phyloP scores from a whole-genome alignment of 2,888 invertebrate genomes.

The Trilocha varians region DNA sequence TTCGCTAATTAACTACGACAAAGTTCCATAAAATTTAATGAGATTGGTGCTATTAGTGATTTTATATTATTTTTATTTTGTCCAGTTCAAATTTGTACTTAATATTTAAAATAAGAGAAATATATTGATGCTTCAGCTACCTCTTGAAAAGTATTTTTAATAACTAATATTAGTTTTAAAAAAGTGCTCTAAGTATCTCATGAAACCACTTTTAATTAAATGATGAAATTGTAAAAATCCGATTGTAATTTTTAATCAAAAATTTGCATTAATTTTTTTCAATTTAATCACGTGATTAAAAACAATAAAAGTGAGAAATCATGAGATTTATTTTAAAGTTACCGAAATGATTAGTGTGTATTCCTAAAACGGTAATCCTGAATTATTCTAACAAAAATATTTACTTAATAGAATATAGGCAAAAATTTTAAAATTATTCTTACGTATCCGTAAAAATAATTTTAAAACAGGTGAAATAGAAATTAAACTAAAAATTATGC shows the following conservation, averaged over 20 bases:
- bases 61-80: constrained; percentile 13
- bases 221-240: no score
- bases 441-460: background rate
- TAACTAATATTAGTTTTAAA: constrained; percentile 42
- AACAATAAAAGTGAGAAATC: no score
- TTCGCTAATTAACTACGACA: constrained; percentile 2
- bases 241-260: no score
- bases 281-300: no score
- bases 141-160: constrained; percentile 63
- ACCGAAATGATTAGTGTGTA: background rate
- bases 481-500: no score
- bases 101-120: constrained; percentile 30
- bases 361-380: background rate
- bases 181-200: no score
- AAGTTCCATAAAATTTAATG: constrained; percentile 30
- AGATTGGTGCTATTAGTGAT: constrained; percentile 62
- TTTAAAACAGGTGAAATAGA: no score
- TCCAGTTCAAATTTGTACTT: constrained; percentile 37
- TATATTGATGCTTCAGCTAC: constrained; percentile 52
- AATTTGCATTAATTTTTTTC: no score
- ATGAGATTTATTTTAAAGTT: no score
- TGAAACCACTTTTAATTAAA: no score
- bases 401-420: constrained; percentile 43
- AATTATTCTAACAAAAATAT: constrained; percentile 14
- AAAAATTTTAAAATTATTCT: constrained; percentile 15